Conservation (phyloP, 1,140 invertebrate species). For the Listronotus oregonensis region DNA sequence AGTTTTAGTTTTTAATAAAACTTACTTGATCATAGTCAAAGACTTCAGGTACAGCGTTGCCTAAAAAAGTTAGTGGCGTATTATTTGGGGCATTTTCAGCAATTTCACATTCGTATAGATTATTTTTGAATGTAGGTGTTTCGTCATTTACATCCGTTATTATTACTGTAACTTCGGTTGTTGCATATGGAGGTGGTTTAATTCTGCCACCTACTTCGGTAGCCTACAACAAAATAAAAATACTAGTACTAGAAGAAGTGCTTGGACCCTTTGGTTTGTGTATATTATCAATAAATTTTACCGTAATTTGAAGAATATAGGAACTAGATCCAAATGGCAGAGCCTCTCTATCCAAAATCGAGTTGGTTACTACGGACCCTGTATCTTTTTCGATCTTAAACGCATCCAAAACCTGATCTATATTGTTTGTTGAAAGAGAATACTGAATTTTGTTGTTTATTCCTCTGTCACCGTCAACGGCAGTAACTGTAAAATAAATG, state of each 20-base stretch:
- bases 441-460: slow-evolving; percentile 88
- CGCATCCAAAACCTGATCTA: slow-evolving; percentile 73
- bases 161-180: slow-evolving; percentile 90
- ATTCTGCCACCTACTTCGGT: slow-evolving; percentile 67
- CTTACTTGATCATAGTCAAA: slow-evolving; percentile 89
- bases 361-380: slow-evolving; percentile 78
- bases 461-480: slow-evolving; percentile 89
- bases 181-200: slow-evolving; percentile 72
- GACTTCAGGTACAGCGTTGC: slow-evolving; percentile 81
- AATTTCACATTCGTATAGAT: slow-evolving; percentile 83
- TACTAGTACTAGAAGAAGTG: not conserved
- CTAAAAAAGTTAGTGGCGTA: slow-evolving; percentile 86
- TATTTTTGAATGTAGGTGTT: slow-evolving; percentile 80
- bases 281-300: slow-evolving; percentile 31
- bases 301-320: slow-evolving; percentile 72
- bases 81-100: slow-evolving; percentile 90
- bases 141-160: slow-evolving; percentile 96
- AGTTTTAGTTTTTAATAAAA: slow-evolving; percentile 2
- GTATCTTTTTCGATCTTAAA: slow-evolving; percentile 78
- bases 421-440: slow-evolving; percentile 74
- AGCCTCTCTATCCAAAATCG: slow-evolving; percentile 80
- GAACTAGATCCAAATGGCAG: slow-evolving; percentile 81
- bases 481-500: no score
- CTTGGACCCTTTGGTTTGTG: not conserved
- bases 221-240: slow-evolving; percentile 60